phyloP scores from a whole-genome alignment of 2,797 vertebrate genomes.

The Ispidina lecontei region DNA sequence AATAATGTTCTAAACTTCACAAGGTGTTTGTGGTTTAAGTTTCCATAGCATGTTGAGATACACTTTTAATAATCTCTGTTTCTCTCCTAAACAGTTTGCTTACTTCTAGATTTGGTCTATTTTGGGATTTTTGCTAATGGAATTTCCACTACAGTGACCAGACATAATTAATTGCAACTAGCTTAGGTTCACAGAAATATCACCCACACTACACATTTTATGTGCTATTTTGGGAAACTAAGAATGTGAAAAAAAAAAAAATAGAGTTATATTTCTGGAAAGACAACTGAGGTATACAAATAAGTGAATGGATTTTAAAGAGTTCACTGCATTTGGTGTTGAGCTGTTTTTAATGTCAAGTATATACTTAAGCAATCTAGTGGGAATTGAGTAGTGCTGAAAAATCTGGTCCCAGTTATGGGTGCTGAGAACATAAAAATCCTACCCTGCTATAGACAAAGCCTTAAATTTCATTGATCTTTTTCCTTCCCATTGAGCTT shows the following conservation, averaged over 20 bases:
- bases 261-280: background rate
- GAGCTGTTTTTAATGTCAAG: slow-evolving; percentile 9
- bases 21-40: background rate
- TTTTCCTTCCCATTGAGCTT: slow-evolving; percentile 60
- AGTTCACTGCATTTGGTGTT: background rate
- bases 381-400: background rate
- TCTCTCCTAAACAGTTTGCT: slow-evolving; percentile 7
- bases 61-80: background rate
- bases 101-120: background rate
- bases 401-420: slow-evolving; percentile 65
- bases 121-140: slow-evolving; percentile 1
- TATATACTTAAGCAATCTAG: slow-evolving; percentile 9
- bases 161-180: background rate
- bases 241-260: background rate
- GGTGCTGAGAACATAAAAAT: slow-evolving; percentile 60
- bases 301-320: slow-evolving; percentile 25
- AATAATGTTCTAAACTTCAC: background rate
- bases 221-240: background rate
- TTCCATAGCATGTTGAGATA: background rate
- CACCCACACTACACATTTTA: background rate
- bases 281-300: slow-evolving; percentile 7
- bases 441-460: slow-evolving; percentile 27
- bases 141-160: slow-evolving; percentile 4
- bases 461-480: slow-evolving; percentile 62
- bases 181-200: background rate